Evolutionary conservation across 2,888 invertebrate genomes (phyloP), one percentile per base, ranked within the genome.

Genomic region (Torymus auratus): DNA sequence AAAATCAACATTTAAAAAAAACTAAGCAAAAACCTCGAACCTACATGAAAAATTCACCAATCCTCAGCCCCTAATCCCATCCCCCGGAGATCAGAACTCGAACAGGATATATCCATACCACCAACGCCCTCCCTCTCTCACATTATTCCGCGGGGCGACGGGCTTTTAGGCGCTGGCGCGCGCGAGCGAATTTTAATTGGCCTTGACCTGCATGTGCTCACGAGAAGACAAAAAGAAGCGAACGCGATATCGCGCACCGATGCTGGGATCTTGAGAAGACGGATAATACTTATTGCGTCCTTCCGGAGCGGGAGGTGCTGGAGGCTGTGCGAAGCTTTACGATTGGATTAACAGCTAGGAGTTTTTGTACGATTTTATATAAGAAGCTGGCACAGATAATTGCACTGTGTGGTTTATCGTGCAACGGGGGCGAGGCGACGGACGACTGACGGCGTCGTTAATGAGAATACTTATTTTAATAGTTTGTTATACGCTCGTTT

Each of bases 151-250:
- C 11, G 10, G 4, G 7, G 41, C 60, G 52, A 20, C 15, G 52
- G 23, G 56, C 7, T 13, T 56, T 56, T 20, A 15, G 7, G 23
- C 14, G 41, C 20, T 14, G 7, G 23, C 17, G 41, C 50, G 23
- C 10, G 12, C 17, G 17, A 17, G 52, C 13, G 23, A 77, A 62
- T 70, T 70, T 64, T 62, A 64, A 77, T 77, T 70, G 56, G 13
- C 70, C 77, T 68, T 70, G 70, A 70, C 70, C 72, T 20, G 70
- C 50, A 61, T 62, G 10, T 23, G 55, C 14, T 14, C 41, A 2
- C 0, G 0, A 50, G 50, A 15, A 64, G 41, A 69, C n/a, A 56
- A 56, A 55, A 56, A 69, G 68, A 69, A 28, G 5, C 20, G 15
- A n/a, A 28, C 23, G n/a, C 28, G 12, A 17, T 11, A 15, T 23